phyloP scores from a whole-genome alignment of 2,888 invertebrate genomes.

The Merodon equestris region DNA sequence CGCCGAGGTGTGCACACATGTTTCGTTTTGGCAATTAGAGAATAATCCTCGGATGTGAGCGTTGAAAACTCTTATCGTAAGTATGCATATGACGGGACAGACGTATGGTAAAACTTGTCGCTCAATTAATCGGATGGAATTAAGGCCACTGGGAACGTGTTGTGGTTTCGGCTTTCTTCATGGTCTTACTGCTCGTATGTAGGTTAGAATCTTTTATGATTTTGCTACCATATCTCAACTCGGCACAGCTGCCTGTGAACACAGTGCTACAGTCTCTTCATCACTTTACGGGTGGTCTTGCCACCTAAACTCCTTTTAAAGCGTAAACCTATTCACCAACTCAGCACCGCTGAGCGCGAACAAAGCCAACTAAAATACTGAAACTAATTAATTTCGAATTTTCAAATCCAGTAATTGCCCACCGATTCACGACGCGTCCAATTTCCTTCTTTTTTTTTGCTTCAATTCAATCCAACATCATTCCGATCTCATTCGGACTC shows the following conservation, averaged over 20 bases:
- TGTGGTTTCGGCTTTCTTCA: background rate
- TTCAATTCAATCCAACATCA: conserved; percentile 15
- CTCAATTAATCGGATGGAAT: conserved; percentile 11
- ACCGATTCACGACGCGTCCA: conserved; percentile 12
- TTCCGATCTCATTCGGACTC: background rate
- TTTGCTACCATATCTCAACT: no score
- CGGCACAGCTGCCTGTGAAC: no score
- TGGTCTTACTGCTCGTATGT: no score
- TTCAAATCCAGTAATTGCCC: conserved; percentile 31
- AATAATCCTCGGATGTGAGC: conserved; percentile 31
- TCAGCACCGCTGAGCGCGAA: background rate
- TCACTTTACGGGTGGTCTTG: no score
- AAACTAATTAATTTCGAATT: conserved; percentile 46
- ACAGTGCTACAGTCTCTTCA: no score
- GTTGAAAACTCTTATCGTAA: conserved; percentile 3
- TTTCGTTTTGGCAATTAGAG: conserved; percentile 52
- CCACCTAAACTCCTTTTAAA: no score
- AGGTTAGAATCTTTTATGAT: no score
- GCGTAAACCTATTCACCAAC: no score
- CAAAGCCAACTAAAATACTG: conserved; percentile 29
- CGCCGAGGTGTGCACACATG: conserved; percentile 51
- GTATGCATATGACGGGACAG: conserved; percentile 36
- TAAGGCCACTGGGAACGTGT: no score
- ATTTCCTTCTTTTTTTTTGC: conserved; percentile 17
- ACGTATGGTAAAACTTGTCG: background rate